A percentile compares a stretch with the other conserved stretches of the same genome.
phyloP scores from a whole-genome alignment of 2,888 invertebrate species.

The Cryptosula pallasiana region DNA sequence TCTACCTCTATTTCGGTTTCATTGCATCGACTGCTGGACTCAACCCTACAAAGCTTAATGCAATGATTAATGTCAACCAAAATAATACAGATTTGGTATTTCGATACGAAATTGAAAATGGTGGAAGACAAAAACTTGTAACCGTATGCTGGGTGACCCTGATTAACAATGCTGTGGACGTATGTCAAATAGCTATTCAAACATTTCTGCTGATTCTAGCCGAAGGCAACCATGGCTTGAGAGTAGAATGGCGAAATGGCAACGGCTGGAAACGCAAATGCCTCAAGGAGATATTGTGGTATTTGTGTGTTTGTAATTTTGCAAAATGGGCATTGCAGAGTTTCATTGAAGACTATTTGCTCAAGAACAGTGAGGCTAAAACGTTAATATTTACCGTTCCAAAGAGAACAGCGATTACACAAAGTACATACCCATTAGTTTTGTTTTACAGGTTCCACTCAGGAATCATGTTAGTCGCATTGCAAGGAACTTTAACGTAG shows the following conservation, averaged over 20 bases:
- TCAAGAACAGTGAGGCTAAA: background rate
- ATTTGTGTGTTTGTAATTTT: background rate
- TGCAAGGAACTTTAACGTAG: no score
- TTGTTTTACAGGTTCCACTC: constrained; percentile 3
- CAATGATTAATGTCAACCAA: background rate
- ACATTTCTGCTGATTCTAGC: background rate
- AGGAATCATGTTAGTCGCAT: no score
- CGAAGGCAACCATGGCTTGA: background rate
- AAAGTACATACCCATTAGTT: constrained; percentile 1
- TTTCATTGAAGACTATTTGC: background rate
- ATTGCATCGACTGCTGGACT: background rate
- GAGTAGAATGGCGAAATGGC: background rate
- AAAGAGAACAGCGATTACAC: background rate
- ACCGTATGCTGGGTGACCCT: background rate
- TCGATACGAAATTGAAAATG: background rate
- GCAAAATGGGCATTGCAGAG: background rate
- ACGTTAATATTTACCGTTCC: background rate
- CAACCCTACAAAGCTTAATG: background rate
- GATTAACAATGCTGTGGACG: background rate
- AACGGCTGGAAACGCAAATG: background rate
- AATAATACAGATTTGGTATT: background rate
- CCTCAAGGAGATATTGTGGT: background rate
- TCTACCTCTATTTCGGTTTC: background rate
- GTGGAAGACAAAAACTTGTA: background rate
- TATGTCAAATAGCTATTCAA: background rate